Evolutionary conservation across 2,888 invertebrate genomes (phyloP), one percentile per base, ranked within the genome.

Genomic region (Lasioglossum marginatum): DNA sequence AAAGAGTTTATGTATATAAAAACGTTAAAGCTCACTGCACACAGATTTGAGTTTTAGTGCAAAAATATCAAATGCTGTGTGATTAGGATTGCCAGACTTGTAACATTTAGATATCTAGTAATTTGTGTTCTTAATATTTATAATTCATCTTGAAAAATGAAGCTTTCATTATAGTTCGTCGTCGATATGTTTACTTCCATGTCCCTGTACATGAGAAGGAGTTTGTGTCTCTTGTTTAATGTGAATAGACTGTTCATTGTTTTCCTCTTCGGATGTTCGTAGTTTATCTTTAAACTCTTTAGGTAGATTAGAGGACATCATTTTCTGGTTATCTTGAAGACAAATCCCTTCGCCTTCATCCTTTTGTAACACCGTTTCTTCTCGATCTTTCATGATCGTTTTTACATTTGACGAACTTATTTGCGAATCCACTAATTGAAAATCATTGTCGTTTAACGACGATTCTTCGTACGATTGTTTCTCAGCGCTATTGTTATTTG

Each of bases 131-230:
- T 77, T 71, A 85, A 92, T 83, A 80, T 82, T 87, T 86, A 81
- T 82, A 83, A 87, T 89, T 85, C 23, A 79, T 78, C n/a, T 87
- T 91, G 89, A 81, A 85, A 85, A 60, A 76, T 75, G 79, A 85
- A 81, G 43, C 83, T 73, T 84, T 89, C 86, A 89, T 93, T 94
- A 94, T 88, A 94, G 92, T 85, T 94, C 93, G 84, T 93, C 92
- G 70, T 90, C 90, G 90, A 90, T 89, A 90, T 92, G 94, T 91
- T 91, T 92, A 27, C 80, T 83, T 48, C 76, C 82, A n/a, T 78
- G 71, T 80, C 88, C 85, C 74, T 84, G 87, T 79, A 82, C 81
- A 79, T 87, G n/a, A n/a, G 70, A 40, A 40, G 70, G 31, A 27
- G 74, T 70, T 71, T 88, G 82, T 14, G 73, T n/a, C 34, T 92